These are phyloP conservation scores for Dioctria rufipes DNA, from an alignment of 2,888 invertebrate genomes.

Conservation along the genomic window DNA sequence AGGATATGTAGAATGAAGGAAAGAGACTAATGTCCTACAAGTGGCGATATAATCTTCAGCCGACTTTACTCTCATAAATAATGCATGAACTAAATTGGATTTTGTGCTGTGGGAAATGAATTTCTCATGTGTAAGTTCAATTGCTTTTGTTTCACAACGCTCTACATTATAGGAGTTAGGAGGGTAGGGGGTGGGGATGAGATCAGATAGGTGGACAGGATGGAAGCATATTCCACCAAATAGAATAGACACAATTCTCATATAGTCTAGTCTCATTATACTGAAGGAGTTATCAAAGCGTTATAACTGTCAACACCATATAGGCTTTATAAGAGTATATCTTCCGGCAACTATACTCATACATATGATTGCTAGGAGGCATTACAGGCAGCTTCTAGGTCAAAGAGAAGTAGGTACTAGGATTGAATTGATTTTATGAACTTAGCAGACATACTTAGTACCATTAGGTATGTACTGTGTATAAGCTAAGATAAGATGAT, in stretches of 20 bases:
- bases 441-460: background rate
- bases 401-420: too few species aligned
- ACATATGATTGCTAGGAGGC: background rate
- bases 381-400: slow-evolving; percentile 5
- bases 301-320: slow-evolving; percentile 20
- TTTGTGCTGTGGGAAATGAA: slow-evolving; percentile 41
- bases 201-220: background rate
- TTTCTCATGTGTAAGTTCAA: slow-evolving; percentile 25
- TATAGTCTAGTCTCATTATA: slow-evolving; percentile 19
- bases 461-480: too few species aligned
- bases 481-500: too few species aligned
- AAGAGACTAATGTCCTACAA: slow-evolving; percentile 33
- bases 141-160: slow-evolving; percentile 23
- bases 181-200: too few species aligned
- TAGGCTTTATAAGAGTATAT: background rate
- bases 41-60: slow-evolving; percentile 38
- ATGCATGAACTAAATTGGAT: slow-evolving; percentile 41
- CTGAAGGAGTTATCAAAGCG: background rate
- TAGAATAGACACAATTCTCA: background rate
- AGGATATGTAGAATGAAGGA: background rate
- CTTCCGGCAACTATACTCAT: slow-evolving; percentile 3
- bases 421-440: slow-evolving; percentile 27
- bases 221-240: background rate
- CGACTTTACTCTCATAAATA: slow-evolving; percentile 27
- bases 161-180: too few species aligned